These are phyloP conservation scores for Macaria liturata DNA, from an alignment of 2,888 invertebrate species.

Conservation along the genomic window DNA sequence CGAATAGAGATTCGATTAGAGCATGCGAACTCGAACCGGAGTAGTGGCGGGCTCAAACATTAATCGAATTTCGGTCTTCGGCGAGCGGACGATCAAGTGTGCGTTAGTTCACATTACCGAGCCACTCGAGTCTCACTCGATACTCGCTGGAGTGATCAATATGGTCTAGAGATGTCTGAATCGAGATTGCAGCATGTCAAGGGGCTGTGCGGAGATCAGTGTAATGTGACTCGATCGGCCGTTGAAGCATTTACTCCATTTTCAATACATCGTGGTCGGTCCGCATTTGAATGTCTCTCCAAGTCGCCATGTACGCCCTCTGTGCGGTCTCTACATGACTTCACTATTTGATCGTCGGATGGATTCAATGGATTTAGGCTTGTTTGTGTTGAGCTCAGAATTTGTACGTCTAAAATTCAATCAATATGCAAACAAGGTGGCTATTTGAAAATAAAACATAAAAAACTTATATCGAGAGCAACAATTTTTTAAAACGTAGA, in stretches of 20 bases:
- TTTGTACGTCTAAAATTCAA: too few relatives aligned
- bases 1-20: constrained; percentile 64
- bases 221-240: constrained; percentile 41
- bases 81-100: constrained; percentile 65
- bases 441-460: too few relatives aligned
- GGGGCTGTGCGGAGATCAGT: constrained; percentile 48
- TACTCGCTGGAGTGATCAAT: constrained; percentile 66
- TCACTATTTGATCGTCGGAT: background rate
- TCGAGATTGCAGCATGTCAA: constrained; percentile 67
- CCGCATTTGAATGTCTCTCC: constrained; percentile 28
- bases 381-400: too few relatives aligned
- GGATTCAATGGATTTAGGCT: background rate
- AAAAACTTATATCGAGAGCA: too few relatives aligned
- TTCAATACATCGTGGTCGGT: constrained; percentile 35
- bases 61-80: constrained; percentile 77
- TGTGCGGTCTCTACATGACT: background rate
- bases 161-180: constrained; percentile 66
- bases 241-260: constrained; percentile 42
- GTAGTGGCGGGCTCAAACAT: constrained; percentile 64
- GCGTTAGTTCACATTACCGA: constrained; percentile 71
- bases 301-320: constrained; percentile 13
- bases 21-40: constrained; percentile 59
- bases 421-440: too few relatives aligned
- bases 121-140: constrained; percentile 64
- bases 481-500: too few relatives aligned